Evolutionary conservation across 2,797 vertebrate genomes (phyloP), one percentile per base, ranked within the genome.

Genomic region (Pristis pectinata): DNA sequence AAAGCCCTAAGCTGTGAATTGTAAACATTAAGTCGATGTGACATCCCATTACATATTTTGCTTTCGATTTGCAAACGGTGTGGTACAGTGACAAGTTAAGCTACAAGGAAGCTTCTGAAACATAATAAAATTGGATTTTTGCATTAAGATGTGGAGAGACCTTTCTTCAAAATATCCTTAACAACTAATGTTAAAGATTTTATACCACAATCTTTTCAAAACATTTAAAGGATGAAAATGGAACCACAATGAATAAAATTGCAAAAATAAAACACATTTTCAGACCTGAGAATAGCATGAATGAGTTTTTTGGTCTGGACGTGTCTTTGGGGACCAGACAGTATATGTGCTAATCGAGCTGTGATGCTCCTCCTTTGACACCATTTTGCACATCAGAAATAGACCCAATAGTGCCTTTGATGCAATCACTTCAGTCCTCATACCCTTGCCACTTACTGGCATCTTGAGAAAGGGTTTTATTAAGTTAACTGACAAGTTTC

Each of bases 311-410:
- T 67, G 17, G 87, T 41, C n/a, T 67, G 59, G 59, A 61, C 87
- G 91, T 41, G 59, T 61, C 85, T 89, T 91, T 37, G 37, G 59
- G 87, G 83, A 61, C n/a, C 17, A 37, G 19, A 41, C 59, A 67
- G 59, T 41, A 9, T 22, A 67, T 61, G 64, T 91, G 59, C 61
- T 67, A 22, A 91, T 41, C 0, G 87, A 91, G 87, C 87, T 91
- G n/a, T 91, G 87, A 91, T 9, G 22, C 59, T 67, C 87, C 30
- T 56, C 61, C 61, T 91, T 91, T 89, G 85, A 89, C 85, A 89
- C 53, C 85, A 17, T 61, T 89, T 89, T 89, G 59, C 85, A 89
- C 85, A 89, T 89, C 85, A n/a, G 85, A 89, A 85, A 89, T 61
- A n/a, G 56, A 89, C 13, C 7, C n/a, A 17, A 61, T 89, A 30